phyloP scores from a whole-genome alignment of 2,113 vertebrate species.

The Helogale parvula region DNA sequence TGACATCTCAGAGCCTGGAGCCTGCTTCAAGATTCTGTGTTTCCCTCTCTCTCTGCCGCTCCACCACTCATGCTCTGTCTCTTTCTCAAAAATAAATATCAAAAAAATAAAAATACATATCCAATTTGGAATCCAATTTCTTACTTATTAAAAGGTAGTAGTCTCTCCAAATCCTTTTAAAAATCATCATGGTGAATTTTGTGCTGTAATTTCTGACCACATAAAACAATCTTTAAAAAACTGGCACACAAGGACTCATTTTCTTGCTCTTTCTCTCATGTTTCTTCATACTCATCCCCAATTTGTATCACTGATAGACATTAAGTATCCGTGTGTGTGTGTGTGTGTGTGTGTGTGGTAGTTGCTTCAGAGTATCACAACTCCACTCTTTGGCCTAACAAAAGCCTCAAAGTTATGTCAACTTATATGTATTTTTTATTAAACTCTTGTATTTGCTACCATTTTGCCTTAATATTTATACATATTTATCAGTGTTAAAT shows the following conservation, averaged over 20 bases:
- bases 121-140: neutral
- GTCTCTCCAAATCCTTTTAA: neutral
- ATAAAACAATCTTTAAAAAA: conserved; percentile 29
- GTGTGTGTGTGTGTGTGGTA: neutral
- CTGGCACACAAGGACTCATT: neutral
- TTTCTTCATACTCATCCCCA: conserved; percentile 32
- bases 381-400: neutral
- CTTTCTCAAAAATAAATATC: too few species aligned
- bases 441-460: neutral
- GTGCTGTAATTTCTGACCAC: conserved; percentile 17
- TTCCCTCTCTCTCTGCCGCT: too few species aligned
- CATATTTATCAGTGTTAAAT: neutral
- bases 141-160: neutral
- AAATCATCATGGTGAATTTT: neutral
- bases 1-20: too few species aligned
- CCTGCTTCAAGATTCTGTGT: too few species aligned
- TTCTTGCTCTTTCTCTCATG: conserved; percentile 20
- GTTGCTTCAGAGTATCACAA: neutral
- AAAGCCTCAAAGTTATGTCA: neutral
- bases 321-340: neutral
- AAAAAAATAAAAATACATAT: neutral
- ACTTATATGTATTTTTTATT: neutral
- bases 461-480: neutral
- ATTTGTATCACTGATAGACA: neutral
- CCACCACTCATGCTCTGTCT: too few species aligned